phyloP scores from a whole-genome alignment of 2,888 invertebrate genomes.

The Rosalia funebris region DNA sequence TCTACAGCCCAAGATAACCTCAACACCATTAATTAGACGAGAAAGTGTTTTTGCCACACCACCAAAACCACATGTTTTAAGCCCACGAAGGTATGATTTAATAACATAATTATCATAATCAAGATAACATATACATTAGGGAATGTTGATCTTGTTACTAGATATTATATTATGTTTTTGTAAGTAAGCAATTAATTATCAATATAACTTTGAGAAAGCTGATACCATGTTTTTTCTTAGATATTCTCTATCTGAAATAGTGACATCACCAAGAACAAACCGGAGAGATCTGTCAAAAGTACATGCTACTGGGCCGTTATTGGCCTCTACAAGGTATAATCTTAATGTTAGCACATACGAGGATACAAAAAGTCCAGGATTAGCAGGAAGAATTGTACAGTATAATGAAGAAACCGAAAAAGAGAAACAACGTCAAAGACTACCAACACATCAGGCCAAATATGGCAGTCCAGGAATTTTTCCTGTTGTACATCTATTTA shows the following conservation, averaged over 20 bases:
- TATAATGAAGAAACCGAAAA: conserved; percentile 62
- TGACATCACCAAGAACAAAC: conserved; percentile 38
- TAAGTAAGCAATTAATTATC: too few species aligned
- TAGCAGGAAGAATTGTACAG: conserved; percentile 65
- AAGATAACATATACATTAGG: too few species aligned
- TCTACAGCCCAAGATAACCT: conserved; percentile 47
- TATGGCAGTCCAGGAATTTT: conserved; percentile 65
- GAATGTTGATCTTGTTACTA: too few species aligned
- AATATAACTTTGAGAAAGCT: too few species aligned
- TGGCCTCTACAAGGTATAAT: conserved; percentile 64
- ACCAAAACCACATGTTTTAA: conserved; percentile 41
- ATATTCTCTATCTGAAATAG: conserved; percentile 50
- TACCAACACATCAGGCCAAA: conserved; percentile 57
- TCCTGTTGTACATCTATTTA: conserved; percentile 66
- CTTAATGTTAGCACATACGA: conserved; percentile 65
- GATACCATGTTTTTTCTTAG: too few species aligned
- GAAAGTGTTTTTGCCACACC: conserved; percentile 42
- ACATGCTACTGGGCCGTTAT: conserved; percentile 59
- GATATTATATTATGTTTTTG: too few species aligned
- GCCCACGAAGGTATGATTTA: conserved; percentile 44
- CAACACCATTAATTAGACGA: conserved; percentile 45
- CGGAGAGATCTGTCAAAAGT: conserved; percentile 24
- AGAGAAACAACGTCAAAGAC: conserved; percentile 36
- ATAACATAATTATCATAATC: too few species aligned
- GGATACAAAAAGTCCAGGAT: conserved; percentile 67